phyloP scores from a whole-genome alignment of 2,113 vertebrate genomes.

The Tenebrosternarchus preto region DNA sequence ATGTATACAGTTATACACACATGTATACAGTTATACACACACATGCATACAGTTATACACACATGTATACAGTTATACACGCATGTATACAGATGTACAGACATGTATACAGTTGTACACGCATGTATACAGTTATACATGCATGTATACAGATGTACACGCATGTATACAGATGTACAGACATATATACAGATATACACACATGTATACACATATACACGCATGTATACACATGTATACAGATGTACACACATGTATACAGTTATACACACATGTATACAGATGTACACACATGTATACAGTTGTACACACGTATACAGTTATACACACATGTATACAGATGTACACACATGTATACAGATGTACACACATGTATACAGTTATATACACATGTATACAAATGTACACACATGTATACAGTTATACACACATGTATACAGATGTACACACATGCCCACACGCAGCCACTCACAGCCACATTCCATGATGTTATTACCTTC shows the following conservation, averaged over 20 bases:
- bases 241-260: neutral
- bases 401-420: neutral
- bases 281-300: constrained; percentile 1
- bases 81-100: constrained; percentile 37
- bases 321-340: neutral
- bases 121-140: neutral
- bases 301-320: neutral
- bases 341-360: neutral
- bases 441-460: constrained; percentile 21
- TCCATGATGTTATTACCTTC: neutral
- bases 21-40: constrained; percentile 1
- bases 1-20: neutral
- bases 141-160: neutral
- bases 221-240: neutral
- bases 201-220: no score
- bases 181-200: no score
- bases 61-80: constrained; percentile 10
- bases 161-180: neutral
- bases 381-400: constrained; percentile 1
- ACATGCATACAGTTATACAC: neutral
- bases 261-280: no score
- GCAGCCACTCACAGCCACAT: neutral
- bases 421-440: constrained; percentile 6
- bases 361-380: neutral
- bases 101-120: neutral